Conservation (phyloP, 2,113 vertebrate species). For the Eulemur macaco region DNA sequence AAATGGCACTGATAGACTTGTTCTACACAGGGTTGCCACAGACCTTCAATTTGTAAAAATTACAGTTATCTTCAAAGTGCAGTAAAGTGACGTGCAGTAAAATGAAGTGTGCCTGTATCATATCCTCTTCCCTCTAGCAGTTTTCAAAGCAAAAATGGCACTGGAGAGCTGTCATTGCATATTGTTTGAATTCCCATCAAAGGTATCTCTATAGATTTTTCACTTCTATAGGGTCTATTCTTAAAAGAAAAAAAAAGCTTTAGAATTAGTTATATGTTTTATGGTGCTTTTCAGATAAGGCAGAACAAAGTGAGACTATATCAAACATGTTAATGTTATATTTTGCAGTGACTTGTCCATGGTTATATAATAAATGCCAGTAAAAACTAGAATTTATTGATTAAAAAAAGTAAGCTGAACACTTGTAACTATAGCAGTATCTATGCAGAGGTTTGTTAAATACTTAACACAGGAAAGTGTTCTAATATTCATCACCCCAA, state of each 20-base stretch:
- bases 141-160: slow-evolving; percentile 11
- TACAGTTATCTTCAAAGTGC: not conserved
- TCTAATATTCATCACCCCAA: too few relatives aligned
- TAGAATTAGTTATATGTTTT: slow-evolving; percentile 1
- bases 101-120: not conserved
- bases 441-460: not conserved
- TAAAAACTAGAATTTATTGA: slow-evolving; percentile 2
- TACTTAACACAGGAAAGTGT: not conserved
- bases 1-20: not conserved
- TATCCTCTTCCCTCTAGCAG: not conserved
- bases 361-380: not conserved
- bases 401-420: not conserved
- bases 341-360: not conserved
- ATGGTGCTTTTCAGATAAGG: slow-evolving; percentile 13
- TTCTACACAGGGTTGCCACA: not conserved
- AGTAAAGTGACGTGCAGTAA: not conserved
- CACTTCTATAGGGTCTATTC: not conserved
- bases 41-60: not conserved
- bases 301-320: not conserved
- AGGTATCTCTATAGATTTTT: not conserved
- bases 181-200: slow-evolving; percentile 11
- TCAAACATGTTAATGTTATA: not conserved
- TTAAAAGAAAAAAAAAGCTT: slow-evolving; percentile 5
- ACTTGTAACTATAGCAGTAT: not conserved
- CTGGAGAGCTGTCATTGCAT: not conserved